These are phyloP conservation scores for Tetragonula carbonaria DNA, from an alignment of 2,888 invertebrate genomes.

Conservation along the genomic window DNA sequence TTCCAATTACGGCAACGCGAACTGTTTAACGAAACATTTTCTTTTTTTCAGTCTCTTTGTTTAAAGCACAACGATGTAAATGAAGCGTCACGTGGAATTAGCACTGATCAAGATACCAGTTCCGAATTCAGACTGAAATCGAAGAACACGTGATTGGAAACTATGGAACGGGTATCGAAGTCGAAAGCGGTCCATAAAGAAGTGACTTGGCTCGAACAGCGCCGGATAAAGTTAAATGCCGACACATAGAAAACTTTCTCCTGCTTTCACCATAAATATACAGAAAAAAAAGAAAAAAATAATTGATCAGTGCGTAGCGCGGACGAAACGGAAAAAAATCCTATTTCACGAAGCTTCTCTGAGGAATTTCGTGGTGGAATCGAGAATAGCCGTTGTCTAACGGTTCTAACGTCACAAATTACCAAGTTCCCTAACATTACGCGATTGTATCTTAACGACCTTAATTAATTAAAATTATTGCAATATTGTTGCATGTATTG, in stretches of 20 bases:
- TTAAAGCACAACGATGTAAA: neutral
- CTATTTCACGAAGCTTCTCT: conserved; percentile 44
- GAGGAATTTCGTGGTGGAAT: neutral
- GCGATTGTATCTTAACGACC: neutral
- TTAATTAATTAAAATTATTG: no score
- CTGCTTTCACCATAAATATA: conserved; percentile 78
- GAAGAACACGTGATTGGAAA: neutral
- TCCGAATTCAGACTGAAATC: neutral
- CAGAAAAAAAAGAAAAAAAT: conserved; percentile 71
- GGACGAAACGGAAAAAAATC: conserved; percentile 24
- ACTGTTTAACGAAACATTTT: neutral
- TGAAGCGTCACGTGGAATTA: neutral
- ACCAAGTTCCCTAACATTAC: neutral
- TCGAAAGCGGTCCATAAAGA: conserved; percentile 39
- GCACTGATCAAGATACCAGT: neutral
- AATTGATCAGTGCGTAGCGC: conserved; percentile 46
- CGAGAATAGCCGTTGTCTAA: no score
- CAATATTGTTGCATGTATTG: no score
- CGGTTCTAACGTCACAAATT: neutral
- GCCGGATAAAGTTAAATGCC: conserved; percentile 60
- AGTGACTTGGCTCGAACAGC: conserved; percentile 49
- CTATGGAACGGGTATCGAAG: conserved; percentile 32
- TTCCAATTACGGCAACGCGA: neutral
- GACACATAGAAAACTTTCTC: conserved; percentile 75
- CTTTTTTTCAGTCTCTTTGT: neutral